Conservation (phyloP, 2,113 vertebrate species). For the Notechis scutatus region DNA sequence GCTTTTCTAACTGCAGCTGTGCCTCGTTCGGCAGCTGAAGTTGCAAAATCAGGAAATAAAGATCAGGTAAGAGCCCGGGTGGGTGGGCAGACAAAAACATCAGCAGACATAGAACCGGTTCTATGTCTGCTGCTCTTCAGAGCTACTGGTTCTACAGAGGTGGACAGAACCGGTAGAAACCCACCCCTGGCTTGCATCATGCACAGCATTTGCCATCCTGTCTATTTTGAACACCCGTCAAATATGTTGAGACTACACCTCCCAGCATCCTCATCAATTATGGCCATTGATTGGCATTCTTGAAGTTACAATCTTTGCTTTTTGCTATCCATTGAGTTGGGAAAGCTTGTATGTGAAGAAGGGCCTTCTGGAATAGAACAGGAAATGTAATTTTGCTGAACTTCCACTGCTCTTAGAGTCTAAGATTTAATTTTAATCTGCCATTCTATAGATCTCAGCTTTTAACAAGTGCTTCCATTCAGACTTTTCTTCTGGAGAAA, state of each 20-base stretch:
- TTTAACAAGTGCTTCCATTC: constrained; percentile 87
- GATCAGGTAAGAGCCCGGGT: too few species aligned
- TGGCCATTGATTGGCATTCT: background rate
- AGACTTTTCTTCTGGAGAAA: constrained; percentile 94
- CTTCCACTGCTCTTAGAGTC: background rate
- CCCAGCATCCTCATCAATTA: background rate
- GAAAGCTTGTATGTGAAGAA: background rate
- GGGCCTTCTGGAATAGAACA: background rate
- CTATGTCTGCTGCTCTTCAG: too few species aligned
- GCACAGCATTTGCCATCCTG: background rate
- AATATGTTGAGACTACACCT: background rate
- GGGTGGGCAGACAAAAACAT: too few species aligned
- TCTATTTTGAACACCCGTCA: background rate
- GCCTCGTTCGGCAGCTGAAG: too few species aligned
- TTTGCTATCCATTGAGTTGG: background rate
- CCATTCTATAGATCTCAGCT: constrained; percentile 77
- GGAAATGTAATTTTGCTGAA: background rate
- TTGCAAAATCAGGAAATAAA: too few species aligned
- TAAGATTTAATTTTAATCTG: background rate
- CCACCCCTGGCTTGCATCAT: background rate
- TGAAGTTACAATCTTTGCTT: background rate
- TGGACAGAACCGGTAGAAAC: too few species aligned
- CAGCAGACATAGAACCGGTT: too few species aligned
- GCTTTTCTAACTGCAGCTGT: too few species aligned
- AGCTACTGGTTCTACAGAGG: too few species aligned